phyloP scores from a whole-genome alignment of 1,140 invertebrate species.

The Magallana angulata region DNA sequence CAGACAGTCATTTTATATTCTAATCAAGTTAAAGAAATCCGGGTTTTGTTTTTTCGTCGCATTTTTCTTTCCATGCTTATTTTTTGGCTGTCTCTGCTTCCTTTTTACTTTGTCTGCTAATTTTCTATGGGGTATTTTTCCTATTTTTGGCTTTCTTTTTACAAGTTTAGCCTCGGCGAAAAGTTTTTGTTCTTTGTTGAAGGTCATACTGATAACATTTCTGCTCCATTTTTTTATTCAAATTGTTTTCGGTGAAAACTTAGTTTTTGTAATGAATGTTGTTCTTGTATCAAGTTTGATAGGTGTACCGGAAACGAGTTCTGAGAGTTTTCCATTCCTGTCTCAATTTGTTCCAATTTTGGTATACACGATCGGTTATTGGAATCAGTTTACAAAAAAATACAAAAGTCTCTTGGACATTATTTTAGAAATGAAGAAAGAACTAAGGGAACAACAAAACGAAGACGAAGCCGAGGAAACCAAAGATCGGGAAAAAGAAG shows the following conservation, averaged over 20 bases:
- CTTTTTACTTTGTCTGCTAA: background rate
- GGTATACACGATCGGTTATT: background rate
- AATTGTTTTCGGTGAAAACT: constrained; percentile 2
- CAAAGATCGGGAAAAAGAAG: background rate
- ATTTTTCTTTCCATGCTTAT: background rate
- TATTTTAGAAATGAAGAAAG: background rate
- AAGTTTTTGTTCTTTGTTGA: background rate
- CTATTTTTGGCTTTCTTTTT: background rate
- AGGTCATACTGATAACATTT: background rate
- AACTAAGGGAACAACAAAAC: background rate
- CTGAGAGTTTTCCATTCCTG: constrained; percentile 3
- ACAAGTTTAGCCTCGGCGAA: background rate
- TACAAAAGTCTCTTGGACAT: background rate
- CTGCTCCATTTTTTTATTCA: background rate
- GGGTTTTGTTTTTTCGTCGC: background rate
- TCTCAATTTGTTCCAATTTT: background rate
- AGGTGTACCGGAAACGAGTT: background rate
- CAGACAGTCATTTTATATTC: background rate
- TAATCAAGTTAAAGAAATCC: background rate
- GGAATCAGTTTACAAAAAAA: constrained; percentile 10
- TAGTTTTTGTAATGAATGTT: background rate
- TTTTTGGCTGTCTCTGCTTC: background rate
- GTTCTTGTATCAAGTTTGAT: constrained; percentile 4
- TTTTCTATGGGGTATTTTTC: background rate
- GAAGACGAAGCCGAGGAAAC: background rate